Evolutionary conservation across 2,113 vertebrate genomes (phyloP).

Genomic region (Aldabrachelys gigantea): DNA sequence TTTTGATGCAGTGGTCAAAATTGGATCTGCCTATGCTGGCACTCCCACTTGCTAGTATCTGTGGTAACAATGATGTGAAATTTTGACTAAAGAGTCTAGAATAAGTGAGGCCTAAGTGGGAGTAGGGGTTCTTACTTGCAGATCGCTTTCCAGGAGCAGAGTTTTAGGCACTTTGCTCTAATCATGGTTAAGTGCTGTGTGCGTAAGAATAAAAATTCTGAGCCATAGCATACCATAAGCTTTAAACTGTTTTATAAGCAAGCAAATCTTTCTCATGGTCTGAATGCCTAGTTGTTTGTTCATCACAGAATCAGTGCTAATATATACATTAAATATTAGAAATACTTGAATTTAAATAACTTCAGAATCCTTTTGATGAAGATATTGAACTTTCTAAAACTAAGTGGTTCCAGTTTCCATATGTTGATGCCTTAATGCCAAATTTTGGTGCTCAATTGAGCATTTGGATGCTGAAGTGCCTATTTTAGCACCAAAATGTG

Average conservation of each 20-base stretch:
- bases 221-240: neutral
- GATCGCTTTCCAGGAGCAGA: neutral
- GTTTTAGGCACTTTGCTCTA: neutral
- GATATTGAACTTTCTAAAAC: neutral
- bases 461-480: neutral
- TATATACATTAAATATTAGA: neutral
- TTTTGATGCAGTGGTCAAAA: neutral
- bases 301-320: neutral
- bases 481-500: neutral
- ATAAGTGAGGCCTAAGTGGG: neutral
- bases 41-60: neutral
- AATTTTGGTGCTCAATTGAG: neutral
- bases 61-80: neutral
- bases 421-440: neutral
- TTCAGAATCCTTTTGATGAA: neutral
- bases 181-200: slow-evolving; percentile 8
- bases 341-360: neutral
- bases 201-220: neutral
- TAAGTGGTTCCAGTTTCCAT: neutral
- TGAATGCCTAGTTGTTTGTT: neutral
- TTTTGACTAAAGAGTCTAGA: neutral
- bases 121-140: neutral
- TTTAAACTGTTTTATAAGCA: neutral
- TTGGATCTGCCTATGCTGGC: neutral
- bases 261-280: neutral